Conservation (phyloP, 2,113 vertebrate species). For the Ceyx margarethae region DNA sequence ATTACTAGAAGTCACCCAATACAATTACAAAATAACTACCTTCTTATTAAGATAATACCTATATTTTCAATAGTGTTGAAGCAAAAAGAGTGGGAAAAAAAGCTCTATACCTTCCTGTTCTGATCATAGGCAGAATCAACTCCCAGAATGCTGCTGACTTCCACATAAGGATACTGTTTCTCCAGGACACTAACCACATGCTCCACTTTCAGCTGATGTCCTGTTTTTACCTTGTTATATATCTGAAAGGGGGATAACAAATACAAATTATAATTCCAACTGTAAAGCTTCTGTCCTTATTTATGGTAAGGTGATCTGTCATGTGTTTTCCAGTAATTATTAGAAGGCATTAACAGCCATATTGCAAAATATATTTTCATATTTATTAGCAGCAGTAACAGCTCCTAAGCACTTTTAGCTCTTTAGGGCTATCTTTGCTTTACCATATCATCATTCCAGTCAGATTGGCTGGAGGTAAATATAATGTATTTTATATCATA, state of each 20-base stretch:
- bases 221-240: conserved; percentile 83
- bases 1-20: background rate
- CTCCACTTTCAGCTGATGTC: conserved; percentile 84
- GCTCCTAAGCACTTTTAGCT: background rate
- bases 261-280: background rate
- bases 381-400: background rate
- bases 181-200: conserved; percentile 90
- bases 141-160: conserved; percentile 89
- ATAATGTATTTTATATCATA: background rate
- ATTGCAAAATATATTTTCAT: background rate
- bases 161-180: conserved; percentile 91
- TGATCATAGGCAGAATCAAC: conserved; percentile 90
- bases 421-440: background rate
- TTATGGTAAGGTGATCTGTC: background rate
- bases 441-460: background rate
- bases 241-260: conserved; percentile 76
- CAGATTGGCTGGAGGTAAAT: background rate
- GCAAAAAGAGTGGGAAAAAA: background rate
- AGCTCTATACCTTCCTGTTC: conserved; percentile 87
- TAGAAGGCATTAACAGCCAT: background rate
- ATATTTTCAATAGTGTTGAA: background rate
- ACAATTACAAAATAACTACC: background rate
- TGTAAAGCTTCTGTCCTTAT: background rate
- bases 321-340: background rate
- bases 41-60: no score